These are phyloP conservation scores for Macrosoma leucophasiata DNA, from an alignment of 2,888 invertebrate species.

Conservation along the genomic window DNA sequence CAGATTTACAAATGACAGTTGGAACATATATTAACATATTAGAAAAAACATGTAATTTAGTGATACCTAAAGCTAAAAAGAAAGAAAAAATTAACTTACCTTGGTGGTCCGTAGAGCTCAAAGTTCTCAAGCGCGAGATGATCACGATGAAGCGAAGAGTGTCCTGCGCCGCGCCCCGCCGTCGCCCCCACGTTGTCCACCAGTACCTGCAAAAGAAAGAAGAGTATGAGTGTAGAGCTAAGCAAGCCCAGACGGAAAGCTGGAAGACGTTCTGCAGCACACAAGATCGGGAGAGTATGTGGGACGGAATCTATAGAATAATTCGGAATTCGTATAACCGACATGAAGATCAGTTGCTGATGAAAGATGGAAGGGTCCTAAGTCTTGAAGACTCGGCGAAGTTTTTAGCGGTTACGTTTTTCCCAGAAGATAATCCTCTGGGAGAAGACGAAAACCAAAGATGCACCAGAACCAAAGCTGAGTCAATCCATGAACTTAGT, in stretches of 20 bases:
- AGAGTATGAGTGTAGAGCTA: constrained; percentile 1
- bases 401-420: constrained; percentile 6
- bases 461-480: too few species aligned
- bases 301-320: constrained; percentile 12
- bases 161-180: constrained; percentile 8
- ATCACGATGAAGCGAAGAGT: not conserved
- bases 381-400: constrained; percentile 3
- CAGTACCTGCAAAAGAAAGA: constrained; percentile 9
- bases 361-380: constrained; percentile 1
- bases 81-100: not conserved
- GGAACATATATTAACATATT: not conserved
- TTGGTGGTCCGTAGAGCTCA: not conserved
- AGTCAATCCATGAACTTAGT: too few species aligned
- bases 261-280: constrained; percentile 11
- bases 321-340: constrained; percentile 2
- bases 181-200: constrained; percentile 5
- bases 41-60: not conserved
- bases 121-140: not conserved
- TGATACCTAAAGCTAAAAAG: not conserved
- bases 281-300: constrained; percentile 10
- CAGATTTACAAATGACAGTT: not conserved
- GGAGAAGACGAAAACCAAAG: too few species aligned
- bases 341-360: too few species aligned
- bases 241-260: constrained; percentile 2
- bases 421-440: constrained; percentile 12